Evolutionary conservation across 2,888 invertebrate genomes (phyloP).

Genomic region (Ferdinandea cuprea): DNA sequence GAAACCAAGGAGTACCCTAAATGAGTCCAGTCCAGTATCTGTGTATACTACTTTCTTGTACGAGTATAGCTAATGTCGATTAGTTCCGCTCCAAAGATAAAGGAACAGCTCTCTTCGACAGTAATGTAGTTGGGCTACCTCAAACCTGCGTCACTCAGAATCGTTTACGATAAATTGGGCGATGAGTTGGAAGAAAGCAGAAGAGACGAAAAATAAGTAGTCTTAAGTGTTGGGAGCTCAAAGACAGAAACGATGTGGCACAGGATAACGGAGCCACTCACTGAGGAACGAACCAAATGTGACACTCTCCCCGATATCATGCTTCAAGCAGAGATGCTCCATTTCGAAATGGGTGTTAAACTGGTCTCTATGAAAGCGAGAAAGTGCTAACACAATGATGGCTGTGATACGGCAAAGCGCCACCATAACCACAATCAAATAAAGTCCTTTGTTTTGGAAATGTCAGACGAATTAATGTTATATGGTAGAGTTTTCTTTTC

Average conservation of each 20-base stretch:
- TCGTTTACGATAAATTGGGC: neutral
- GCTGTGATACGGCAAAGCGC: neutral
- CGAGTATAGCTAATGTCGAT: conserved; percentile 11
- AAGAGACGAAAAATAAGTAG: neutral
- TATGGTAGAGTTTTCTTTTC: conserved; percentile 4
- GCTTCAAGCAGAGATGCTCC: neutral
- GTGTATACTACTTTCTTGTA: neutral
- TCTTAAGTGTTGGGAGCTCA: neutral
- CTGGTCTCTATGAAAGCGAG: neutral
- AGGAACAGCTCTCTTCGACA: conserved; percentile 7
- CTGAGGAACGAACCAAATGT: conserved; percentile 4
- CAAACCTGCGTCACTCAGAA: conserved; percentile 2
- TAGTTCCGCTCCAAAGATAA: conserved; percentile 29
- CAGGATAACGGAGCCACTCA: neutral
- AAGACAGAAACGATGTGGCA: neutral
- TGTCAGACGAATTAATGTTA: conserved; percentile 5
- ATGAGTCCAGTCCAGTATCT: neutral
- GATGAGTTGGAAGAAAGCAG: conserved; percentile 2
- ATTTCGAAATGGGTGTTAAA: conserved; percentile 1
- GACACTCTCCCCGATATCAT: conserved; percentile 11
- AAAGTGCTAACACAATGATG: conserved; percentile 14
- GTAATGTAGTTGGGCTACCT: neutral
- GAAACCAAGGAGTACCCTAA: neutral
- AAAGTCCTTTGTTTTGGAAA: conserved; percentile 31
- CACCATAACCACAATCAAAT: conserved; percentile 3